Evolutionary conservation across 2,113 vertebrate species (phyloP), one percentile per base, ranked within the genome.

Genomic region (Neodon shergylaensis): DNA sequence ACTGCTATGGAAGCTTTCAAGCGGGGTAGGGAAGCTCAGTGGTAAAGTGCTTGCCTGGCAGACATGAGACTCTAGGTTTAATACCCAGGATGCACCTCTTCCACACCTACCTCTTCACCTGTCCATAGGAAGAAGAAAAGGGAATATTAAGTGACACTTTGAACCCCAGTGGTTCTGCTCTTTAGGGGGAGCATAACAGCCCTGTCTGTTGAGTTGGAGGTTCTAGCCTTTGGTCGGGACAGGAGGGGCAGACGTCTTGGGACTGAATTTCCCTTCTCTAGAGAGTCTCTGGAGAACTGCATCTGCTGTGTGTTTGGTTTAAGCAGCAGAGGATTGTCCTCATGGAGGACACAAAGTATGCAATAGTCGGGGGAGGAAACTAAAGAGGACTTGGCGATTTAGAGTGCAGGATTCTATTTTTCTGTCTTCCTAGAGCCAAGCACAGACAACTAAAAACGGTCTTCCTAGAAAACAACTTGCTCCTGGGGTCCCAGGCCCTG

Each of bases 271-370:
- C 31, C 76, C 77, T 91, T 42, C 33, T 70, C 61, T 26, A 26
- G 16, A 76, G 42, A n/a, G 16, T 54, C 54, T 58, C 19, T 58
- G 19, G 58, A 7, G 19, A 58, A 58, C 12, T 21, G 12, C 78
- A 52, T n/a, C 4, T 1, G 7, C 16, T 9, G 1, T 13, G 33
- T 33, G 47, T 5, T 63, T 78, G 72, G 47, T 12, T 3, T 44
- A 44, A 61, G 11, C 49, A 39, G 58, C 2, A n/a, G 90, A 19
- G 39, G 31, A 19, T 24, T 11, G 12, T 52, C 63, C 76, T 91
- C 0, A 0, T 1, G 33, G 86, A 63, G 4, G 8, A 44, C 0
- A 1, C 33, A 78, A 28, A 76, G 11, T n/a, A 21, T 2, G 6
- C 21, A 2, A 65, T 68, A 68, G 24, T 7, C 14, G 31, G 39